These are phyloP conservation scores for Columba janthina DNA, from an alignment of 2,113 vertebrate genomes.

Conservation along the genomic window DNA sequence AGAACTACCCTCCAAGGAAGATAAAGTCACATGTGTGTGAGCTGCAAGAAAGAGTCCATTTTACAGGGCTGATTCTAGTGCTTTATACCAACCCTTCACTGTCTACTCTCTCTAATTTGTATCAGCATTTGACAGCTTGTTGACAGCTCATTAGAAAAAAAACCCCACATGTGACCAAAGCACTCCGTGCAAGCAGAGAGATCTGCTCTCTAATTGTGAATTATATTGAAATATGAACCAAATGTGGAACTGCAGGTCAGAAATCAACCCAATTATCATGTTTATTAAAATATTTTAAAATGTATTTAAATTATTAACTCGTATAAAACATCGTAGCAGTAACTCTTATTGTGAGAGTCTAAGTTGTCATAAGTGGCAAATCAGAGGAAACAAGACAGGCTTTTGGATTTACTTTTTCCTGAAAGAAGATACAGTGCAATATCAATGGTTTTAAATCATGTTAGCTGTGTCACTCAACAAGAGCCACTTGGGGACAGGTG, in stretches of 20 bases:
- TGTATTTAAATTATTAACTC: neutral
- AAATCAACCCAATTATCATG: conserved; percentile 10
- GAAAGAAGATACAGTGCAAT: neutral
- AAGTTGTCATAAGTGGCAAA: neutral
- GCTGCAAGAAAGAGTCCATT: neutral
- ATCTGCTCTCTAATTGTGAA: conserved; percentile 19
- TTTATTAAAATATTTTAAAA: neutral
- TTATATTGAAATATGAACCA: neutral
- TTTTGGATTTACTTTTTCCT: neutral
- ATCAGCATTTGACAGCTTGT: conserved; percentile 31
- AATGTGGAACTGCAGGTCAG: neutral
- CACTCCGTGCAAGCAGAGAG: neutral
- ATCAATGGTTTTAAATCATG: neutral
- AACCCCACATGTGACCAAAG: conserved; percentile 19
- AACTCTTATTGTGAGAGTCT: neutral
- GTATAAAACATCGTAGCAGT: neutral
- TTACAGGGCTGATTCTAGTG: neutral
- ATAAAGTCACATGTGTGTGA: neutral
- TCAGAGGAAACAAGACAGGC: neutral
- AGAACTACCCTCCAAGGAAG: neutral
- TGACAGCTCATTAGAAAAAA: conserved; percentile 44
- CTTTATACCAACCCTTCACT: neutral
- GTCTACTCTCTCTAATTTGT: neutral
- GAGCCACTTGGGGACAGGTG: neutral
- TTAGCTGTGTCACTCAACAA: neutral